Evolutionary conservation across 1,140 invertebrate genomes (phyloP), one percentile per base, ranked within the genome.

Genomic region (Eueides isabella): DNA sequence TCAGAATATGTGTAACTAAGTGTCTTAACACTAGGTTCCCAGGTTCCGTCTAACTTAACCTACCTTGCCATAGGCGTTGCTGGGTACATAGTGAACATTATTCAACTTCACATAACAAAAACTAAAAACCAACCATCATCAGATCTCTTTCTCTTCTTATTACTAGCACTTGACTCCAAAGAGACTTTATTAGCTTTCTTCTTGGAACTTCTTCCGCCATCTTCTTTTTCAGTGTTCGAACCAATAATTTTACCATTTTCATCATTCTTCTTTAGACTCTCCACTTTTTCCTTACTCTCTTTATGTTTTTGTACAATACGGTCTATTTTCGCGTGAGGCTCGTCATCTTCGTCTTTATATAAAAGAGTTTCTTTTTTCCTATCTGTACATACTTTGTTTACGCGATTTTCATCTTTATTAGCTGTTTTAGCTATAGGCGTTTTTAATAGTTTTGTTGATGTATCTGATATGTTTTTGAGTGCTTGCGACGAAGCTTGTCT

Each of bases 331-430:
- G 91, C 80, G 89, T 92, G 83, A 16, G 91, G 89, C 83, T 82
- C 78, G 9, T 93, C 91, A 55, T 95, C 94, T 30, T 95, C 94
- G 26, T 93, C 86, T 12, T 88, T 91, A 78, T 95, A 95, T 23
- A 95, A 77, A 1, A 95, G 72, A 44, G 71, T 77, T 28, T 89
- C 79, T 66, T 70, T 75, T 19, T 61, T 48, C n/a, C 77, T 73
- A 41, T 74, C 55, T 5, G 61, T 69, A 5, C 64, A 28, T 14
- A 68, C 30, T n/a, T 44, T 63, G 44, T n/a, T 33, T 67, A 19
- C 44, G 61, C 30, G 64, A 38, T 61, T 70, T 67, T 31, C 33
- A 26, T 63, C 67, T 11, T 77, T 77, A 14, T 74, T 71, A 23
- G 48, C 76, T 12, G 76, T 64, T 76, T 81, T 84, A 23, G 70